Evolutionary conservation across 2,797 vertebrate genomes (phyloP).

Genomic region (Etheostoma nigrum): DNA sequence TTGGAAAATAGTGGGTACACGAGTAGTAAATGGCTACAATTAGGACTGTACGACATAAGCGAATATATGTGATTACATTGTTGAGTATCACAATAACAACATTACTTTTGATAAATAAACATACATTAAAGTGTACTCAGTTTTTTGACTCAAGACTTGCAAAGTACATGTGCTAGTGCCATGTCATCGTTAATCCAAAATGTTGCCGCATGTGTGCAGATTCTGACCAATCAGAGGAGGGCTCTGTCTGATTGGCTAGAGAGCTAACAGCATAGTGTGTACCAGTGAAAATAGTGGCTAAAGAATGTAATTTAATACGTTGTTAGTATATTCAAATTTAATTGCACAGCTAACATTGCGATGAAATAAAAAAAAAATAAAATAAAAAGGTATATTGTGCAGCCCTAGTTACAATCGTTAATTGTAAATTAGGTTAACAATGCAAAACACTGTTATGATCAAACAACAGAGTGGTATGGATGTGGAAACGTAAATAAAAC

Average conservation of each 20-base stretch:
- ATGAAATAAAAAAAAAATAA: neutral
- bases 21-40: too few species aligned
- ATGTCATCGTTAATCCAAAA: too few species aligned
- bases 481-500: neutral
- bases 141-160: too few species aligned
- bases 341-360: neutral
- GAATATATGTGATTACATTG: too few species aligned
- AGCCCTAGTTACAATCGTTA: neutral
- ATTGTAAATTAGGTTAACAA: conserved; percentile 12
- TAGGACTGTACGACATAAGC: too few species aligned
- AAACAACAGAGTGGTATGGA: neutral
- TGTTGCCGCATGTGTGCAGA: neutral
- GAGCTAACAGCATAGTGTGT: neutral
- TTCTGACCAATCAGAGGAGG: conserved; percentile 7
- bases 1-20: neutral
- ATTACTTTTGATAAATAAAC: too few species aligned
- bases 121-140: too few species aligned
- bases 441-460: conserved; percentile 4
- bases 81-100: too few species aligned
- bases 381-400: neutral
- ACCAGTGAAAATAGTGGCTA: neutral
- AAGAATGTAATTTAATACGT: neutral
- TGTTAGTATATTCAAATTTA: neutral
- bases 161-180: too few species aligned
- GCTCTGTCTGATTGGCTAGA: neutral